Conservation (phyloP, 2,888 invertebrate genomes). For the Encarsia formosa region DNA sequence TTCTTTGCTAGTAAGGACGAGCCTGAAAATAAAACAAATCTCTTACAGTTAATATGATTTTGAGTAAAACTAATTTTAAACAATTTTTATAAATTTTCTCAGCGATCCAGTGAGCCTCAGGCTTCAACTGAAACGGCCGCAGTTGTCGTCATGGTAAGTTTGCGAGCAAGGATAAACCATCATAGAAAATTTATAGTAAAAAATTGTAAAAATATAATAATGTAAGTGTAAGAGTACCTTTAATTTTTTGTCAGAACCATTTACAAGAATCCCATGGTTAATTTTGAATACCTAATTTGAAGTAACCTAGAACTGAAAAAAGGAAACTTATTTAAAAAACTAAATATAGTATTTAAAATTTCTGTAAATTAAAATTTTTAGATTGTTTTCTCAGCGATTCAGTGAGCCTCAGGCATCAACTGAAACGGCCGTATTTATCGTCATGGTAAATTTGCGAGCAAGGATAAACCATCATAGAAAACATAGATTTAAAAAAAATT, state of each 20-base stretch:
- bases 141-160: conserved; percentile 41
- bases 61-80: no score
- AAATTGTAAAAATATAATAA: no score
- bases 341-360: no score
- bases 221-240: no score
- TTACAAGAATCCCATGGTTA: no score
- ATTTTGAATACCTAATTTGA: no score
- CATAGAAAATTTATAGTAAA: conserved; percentile 32
- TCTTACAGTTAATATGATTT: no score
- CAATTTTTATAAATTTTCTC: conserved; percentile 34
- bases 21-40: no score
- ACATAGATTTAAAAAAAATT: not conserved
- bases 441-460: conserved; percentile 44
- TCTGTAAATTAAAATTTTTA: not conserved
- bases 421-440: conserved; percentile 42
- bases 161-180: conserved; percentile 47
- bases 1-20: no score
- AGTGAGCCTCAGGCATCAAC: conserved; percentile 39
- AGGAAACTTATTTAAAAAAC: no score
- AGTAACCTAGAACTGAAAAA: no score
- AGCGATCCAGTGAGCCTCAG: conserved; percentile 40
- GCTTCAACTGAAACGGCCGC: conserved; percentile 40
- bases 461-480: conserved; percentile 47
- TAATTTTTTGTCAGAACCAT: no score
- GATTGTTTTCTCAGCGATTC: conserved; percentile 40